Evolutionary conservation across 2,888 invertebrate species (phyloP).

Genomic region (Papilio elwesi): DNA sequence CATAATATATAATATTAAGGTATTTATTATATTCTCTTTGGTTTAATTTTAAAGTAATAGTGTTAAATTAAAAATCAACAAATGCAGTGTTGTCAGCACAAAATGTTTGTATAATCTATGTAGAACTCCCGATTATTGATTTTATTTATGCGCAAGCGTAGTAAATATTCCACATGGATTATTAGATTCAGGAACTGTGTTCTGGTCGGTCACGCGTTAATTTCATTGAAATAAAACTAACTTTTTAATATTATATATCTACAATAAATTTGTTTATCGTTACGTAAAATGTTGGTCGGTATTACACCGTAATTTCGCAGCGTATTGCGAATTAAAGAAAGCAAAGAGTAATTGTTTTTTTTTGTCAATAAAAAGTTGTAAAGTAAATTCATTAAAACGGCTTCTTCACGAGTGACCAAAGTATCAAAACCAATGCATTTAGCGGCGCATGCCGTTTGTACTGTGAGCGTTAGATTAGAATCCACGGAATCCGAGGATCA

Average conservation of each 20-base stretch:
- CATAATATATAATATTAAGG: too few relatives aligned
- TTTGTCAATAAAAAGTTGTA: conserved; percentile 45
- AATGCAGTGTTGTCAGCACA: conserved; percentile 24
- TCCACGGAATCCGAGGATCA: conserved; percentile 78
- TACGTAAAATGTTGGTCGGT: conserved; percentile 39
- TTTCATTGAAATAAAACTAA: background rate
- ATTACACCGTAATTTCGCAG: conserved; percentile 37
- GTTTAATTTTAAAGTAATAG: too few relatives aligned
- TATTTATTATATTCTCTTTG: too few relatives aligned
- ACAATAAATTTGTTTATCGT: background rate
- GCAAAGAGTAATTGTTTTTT: conserved; percentile 43
- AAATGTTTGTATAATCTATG: conserved; percentile 15
- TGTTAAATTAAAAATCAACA: background rate
- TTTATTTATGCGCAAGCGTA: conserved; percentile 30
- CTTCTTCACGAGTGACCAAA: conserved; percentile 55
- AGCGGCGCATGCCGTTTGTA: conserved; percentile 67
- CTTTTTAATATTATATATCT: background rate
- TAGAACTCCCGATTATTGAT: conserved; percentile 28
- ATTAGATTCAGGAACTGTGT: background rate
- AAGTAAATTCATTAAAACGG: conserved; percentile 67
- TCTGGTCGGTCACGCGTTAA: conserved; percentile 20
- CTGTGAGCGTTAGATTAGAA: conserved; percentile 58
- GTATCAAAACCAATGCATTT: conserved; percentile 71
- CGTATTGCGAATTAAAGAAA: conserved; percentile 35
- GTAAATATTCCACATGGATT: conserved; percentile 4